Conservation (phyloP, 2,113 vertebrate species). For the Cyprinodon variegatus region DNA sequence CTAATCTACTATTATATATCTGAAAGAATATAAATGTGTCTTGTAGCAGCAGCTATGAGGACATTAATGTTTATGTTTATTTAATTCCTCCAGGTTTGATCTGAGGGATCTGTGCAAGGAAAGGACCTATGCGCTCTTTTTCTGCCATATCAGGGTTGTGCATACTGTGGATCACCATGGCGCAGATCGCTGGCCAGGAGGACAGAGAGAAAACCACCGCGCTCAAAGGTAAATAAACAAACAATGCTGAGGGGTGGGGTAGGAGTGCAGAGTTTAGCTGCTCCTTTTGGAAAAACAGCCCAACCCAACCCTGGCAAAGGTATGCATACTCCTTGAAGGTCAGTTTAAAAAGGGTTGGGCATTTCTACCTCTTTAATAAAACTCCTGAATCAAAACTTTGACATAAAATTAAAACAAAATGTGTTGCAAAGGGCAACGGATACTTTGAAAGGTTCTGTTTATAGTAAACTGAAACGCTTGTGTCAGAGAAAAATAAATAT, state of each 20-base stretch:
- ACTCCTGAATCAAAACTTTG: too few species aligned
- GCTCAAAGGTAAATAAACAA: slow-evolving; percentile 86
- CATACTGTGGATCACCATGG: slow-evolving; percentile 86
- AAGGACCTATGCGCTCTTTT: slow-evolving; percentile 81
- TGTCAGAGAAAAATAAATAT: too few species aligned
- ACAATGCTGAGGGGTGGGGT: not conserved
- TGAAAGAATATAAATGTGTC: not conserved
- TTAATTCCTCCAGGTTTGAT: slow-evolving; percentile 17
- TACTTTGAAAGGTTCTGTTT: too few species aligned
- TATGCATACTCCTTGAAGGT: too few species aligned
- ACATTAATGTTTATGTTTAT: not conserved
- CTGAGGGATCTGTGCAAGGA: slow-evolving; percentile 37
- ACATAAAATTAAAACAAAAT: too few species aligned
- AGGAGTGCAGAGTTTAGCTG: not conserved
- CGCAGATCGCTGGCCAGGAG: slow-evolving; percentile 89
- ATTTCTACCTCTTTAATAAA: too few species aligned
- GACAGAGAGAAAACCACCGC: slow-evolving; percentile 96
- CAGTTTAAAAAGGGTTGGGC: too few species aligned
- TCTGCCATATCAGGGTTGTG: slow-evolving; percentile 74
- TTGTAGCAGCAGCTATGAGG: not conserved
- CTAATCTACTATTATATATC: not conserved
- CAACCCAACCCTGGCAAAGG: not conserved
- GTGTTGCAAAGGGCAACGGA: too few species aligned
- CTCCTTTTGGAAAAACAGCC: too few species aligned
- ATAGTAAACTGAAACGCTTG: too few species aligned